Base-by-base conservation (phyloP, 30 jellyfish, hydroid and myxozoan genomes). In the Turritopsis rubra region DNA sequence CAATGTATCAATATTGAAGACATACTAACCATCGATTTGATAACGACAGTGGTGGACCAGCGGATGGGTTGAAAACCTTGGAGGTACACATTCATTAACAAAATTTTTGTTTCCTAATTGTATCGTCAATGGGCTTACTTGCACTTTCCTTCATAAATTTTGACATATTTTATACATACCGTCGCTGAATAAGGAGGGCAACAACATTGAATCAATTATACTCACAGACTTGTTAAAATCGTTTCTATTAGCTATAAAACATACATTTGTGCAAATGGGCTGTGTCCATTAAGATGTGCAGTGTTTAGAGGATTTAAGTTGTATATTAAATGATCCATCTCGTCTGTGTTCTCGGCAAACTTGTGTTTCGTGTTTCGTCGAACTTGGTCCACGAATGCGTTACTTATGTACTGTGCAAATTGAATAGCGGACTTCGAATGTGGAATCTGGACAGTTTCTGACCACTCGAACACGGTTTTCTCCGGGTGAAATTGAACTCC, bases 401-500 rank as follows among this genome's bases (percentile, higher is more conserved):
- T 79, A 0, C 87, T 91, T 26, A 90, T 30, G 28, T 24, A 53
- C 9, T 87, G 83, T 0, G 92, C 81, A 28, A 86, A 29, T 65
- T 19, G 23, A 21, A 74, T 70, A 18, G 97, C 95, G 19, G 86
- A 83, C n/a, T 24, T 19, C 18, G 83, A 7, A 65, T 78, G 93
- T 8, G 95, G 92, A 27, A 90, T 81, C n/a, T 66, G 52, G 21
- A 90, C 65, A 21, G 84, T 81, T 28, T 86, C 89, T 1, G 80
- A 74, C 84, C 80, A 29, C 68, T 90, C 97, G 70, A 76, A 86
- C 52, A 82, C 28, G 52, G 81, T 82, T 78, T 85, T 90, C 85
- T 90, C 97, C 0, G 97, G 97, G 78, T 90, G 97, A 86, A 90
- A 90, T 75, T 90, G 97, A n/a, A 90, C 92, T 19, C 97, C 97